Evolutionary conservation across 1,140 invertebrate genomes (phyloP), one percentile per base, ranked within the genome.

Genomic region (Ephestia elutella): DNA sequence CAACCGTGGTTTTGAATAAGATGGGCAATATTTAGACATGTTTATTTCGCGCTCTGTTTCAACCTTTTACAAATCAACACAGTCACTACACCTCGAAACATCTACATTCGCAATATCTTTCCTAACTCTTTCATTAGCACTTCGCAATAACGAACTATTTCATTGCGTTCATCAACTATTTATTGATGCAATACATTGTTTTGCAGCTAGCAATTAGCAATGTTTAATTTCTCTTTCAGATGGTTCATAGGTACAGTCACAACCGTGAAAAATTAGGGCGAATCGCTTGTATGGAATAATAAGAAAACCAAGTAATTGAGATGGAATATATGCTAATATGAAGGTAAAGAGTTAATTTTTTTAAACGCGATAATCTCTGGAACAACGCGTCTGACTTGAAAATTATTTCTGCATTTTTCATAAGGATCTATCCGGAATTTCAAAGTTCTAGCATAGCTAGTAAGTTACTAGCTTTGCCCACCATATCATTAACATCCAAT

Each of bases 71-170:
- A 35, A 35, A 35, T 25, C 21, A 25, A 25, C 21, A 25, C 21
- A 17, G 38, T n/a, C n/a, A 5, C n/a, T 3, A 4, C 13, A 17
- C 38, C 13, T 44, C 15, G 32, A 4, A 44, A 44, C 38, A 7
- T 44, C 13, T 5, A 13, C 38, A 9, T 35, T 15, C 1, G 38
- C 38, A 44, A 44, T 44, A 44, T 3, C 13, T 44, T 44, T 44
- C 38, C 38, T 44, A 44, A 44, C 38, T 44, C 38, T 44, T 44
- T 44, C 38, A 44, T 44, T 44, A 44, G 15, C 38, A 15, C 38
- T 1, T n/a, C 38, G 38, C 38, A 44, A 44, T 44, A 44, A 44
- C 15, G 38, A 44, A 44, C 38, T 44, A 44, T 44, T 44, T 17
- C 38, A 44, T 15, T 44, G 38, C n/a, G 10, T 44, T 44, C 38